Base-by-base conservation (phyloP, 2,113 vertebrate genomes). In the Sorex araneus region DNA sequence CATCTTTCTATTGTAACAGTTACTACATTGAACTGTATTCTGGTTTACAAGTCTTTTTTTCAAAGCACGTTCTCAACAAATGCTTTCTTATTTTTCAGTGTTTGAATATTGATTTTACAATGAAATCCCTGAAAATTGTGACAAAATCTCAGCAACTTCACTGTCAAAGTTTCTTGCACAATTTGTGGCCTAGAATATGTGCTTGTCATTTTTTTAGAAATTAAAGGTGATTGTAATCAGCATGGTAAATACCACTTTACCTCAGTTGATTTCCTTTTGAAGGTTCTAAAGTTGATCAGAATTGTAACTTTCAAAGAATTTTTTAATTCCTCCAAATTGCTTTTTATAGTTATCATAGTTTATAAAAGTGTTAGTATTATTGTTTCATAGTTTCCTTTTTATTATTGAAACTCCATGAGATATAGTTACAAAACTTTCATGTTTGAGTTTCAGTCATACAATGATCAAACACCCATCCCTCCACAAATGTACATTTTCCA, bases 271-370 rank as follows among this genome's bases (percentile, higher is more conserved):
- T 76, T 47, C 54, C 85, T 16, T 43, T 28, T 54, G n/a, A 82
- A 89, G 12, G 12, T 77, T 91, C 16, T 82, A 82, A 70, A 57
- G 6, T 47, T 6, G 89, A 92, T 54, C 21, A 86, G 40, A 36
- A 3, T 25, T 89, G 19, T 32, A 45, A 63, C n/a, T 88, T 67
- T n/a, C n/a, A 63, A 89, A 45, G 9, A 25, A 15, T 84, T 0
- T 71, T 71, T 85, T 76, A 81, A 85, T 40, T 40, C 7, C 40
- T 40, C 40, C 40, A 40, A 40, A 40, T 40, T 40, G 40, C 7
- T 40, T 40, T 40, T 40, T 40, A 40, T 40, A 40, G 40, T 40
- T 40, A 40, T 40, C 40, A 40, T 40, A 40, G 40, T 40, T 40
- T 40, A 40, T 40, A 40, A 40, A 40, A 3, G 40, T 40, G 40